Conservation (phyloP, 2,113 vertebrate species). For the Eulemur macaco region DNA sequence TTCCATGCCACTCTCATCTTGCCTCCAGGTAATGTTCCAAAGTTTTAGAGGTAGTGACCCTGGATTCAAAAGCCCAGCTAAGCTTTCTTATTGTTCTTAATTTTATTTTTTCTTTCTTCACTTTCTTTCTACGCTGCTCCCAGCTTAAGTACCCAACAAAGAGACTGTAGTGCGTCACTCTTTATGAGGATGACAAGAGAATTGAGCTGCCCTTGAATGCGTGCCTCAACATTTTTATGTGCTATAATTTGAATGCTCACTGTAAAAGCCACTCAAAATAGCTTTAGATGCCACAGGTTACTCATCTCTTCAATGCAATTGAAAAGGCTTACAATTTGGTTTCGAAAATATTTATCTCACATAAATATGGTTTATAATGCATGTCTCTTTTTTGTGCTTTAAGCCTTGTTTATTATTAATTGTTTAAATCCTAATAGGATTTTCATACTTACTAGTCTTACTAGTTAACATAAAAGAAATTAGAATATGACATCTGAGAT, state of each 20-base stretch:
- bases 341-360: slow-evolving; percentile 9
- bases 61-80: not conserved
- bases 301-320: not conserved
- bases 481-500: not conserved
- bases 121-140: not conserved
- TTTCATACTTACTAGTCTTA: not conserved
- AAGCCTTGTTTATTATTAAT: not conserved
- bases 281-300: not conserved
- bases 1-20: not conserved
- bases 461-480: not conserved
- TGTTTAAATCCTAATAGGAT: not conserved
- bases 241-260: slow-evolving; percentile 31
- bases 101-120: not conserved
- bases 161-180: not conserved
- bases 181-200: slow-evolving; percentile 44
- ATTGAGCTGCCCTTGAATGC: not conserved
- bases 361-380: not conserved
- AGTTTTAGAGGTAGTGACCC: not conserved
- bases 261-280: slow-evolving; percentile 52
- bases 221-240: slow-evolving; percentile 36
- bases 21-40: not conserved
- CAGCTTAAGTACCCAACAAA: not conserved
- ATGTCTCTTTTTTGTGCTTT: not conserved
- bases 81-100: not conserved
- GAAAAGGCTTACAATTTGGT: not conserved